Evolutionary conservation across 2,888 invertebrate genomes (phyloP).

Genomic region (Rhodophaea formosa): DNA sequence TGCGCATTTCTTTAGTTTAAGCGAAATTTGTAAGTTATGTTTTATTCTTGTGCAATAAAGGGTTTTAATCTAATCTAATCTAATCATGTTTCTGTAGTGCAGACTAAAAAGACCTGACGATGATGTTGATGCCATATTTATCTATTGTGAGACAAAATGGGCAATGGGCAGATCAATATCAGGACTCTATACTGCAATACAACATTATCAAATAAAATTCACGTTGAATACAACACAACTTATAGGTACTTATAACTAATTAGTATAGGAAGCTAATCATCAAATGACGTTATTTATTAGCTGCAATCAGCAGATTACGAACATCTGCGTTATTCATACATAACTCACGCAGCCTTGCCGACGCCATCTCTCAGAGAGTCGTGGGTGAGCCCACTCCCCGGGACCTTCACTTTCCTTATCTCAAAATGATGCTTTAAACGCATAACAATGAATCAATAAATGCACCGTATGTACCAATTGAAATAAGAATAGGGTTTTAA

Average conservation of each 20-base stretch:
- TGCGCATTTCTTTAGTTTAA: too few relatives aligned
- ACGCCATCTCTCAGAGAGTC: constrained; percentile 34
- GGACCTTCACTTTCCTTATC: constrained; percentile 28
- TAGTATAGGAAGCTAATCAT: not conserved
- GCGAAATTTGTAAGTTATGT: too few relatives aligned
- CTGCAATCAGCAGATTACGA: constrained; percentile 6
- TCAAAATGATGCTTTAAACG: constrained; percentile 8
- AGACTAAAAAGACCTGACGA: too few relatives aligned
- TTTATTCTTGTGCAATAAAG: too few relatives aligned
- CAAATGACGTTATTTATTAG: not conserved
- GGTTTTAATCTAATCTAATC: too few relatives aligned
- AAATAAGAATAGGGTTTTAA: too few relatives aligned
- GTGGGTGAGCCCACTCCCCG: constrained; percentile 38
- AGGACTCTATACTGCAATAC: not conserved
- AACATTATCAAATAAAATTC: not conserved
- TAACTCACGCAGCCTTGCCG: constrained; percentile 43
- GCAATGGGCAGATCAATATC: too few relatives aligned
- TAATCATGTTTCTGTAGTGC: too few relatives aligned
- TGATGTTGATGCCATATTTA: too few relatives aligned
- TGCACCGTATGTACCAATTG: not conserved
- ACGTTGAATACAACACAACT: too few relatives aligned
- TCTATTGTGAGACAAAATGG: too few relatives aligned
- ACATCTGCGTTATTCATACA: constrained; percentile 17
- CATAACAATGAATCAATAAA: constrained; percentile 16
- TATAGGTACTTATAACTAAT: too few relatives aligned